Base-by-base conservation (phyloP, 2,797 vertebrate genomes). In the Mionectes olivaceus region DNA sequence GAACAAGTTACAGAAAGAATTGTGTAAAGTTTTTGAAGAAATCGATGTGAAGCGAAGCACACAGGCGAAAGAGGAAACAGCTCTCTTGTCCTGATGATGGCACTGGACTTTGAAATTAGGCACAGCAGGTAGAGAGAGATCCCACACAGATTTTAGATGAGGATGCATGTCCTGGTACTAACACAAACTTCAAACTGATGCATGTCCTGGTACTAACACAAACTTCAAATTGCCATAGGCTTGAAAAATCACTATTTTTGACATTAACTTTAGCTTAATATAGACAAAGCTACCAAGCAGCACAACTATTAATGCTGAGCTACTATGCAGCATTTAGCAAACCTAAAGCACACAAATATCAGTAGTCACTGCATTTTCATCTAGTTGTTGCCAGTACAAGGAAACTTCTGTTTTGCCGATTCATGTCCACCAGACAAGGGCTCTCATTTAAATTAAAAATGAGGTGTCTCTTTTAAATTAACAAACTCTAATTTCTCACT, bases 21-120 rank as follows among this genome's bases (percentile, higher is more conserved):
- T 22, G 7, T 67, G 68, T 33, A 28, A 47, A 32, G 21, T 30
- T 92, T 95, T 79, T 83, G n/a, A 43, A 80, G 5, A 74, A 80
- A 84, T 39, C 84, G 49, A 41, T 87, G 71, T 32, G 81, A 92
- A 79, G 52, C 28, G 71, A 52, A 85, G 19, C 65, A 52, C 44
- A 76, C 1, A 84, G 70, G 73, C 19, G 65, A 79, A 76, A 87
- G n/a, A 73, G 32, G 61, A 90, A 94, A 73, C 18, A 41, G 18
- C 35, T 30, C 7, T 17, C 21, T 92, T 49, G 75, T 69, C 69
- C 32, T 89, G 63, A 80, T 32, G 46, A 75, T 47, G 55, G 39
- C 35, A 75, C 6, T 90, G 73, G 47, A 47, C 81, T 95, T 95
- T 55, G 76, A 95, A 94, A 95, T 94, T 64, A 86, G 68, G 19